Conservation (phyloP, 2,888 invertebrate genomes). For the Euspilapteryx auroguttella region DNA sequence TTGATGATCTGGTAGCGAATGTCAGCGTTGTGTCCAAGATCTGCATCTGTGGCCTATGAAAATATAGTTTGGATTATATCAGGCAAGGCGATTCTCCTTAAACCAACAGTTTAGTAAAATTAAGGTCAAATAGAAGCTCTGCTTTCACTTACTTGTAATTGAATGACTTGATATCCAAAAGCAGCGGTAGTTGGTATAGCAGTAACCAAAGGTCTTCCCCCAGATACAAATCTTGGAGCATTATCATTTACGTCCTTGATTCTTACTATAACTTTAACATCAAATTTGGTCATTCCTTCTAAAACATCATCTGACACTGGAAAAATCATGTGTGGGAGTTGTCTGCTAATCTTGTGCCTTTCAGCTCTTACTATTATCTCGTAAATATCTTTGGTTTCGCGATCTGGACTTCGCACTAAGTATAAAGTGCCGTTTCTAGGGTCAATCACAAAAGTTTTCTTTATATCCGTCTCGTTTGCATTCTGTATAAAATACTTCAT, state of each 20-base stretch:
- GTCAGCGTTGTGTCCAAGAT: conserved; percentile 75
- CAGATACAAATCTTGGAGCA: conserved; percentile 73
- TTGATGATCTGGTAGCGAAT: conserved; percentile 81
- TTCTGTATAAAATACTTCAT: conserved; percentile 67
- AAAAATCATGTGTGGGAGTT: conserved; percentile 74
- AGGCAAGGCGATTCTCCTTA: no score
- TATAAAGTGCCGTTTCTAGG: conserved; percentile 75
- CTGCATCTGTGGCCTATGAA: conserved; percentile 71
- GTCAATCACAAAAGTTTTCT: conserved; percentile 73
- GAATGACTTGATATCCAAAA: conserved; percentile 80
- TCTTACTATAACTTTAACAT: conserved; percentile 77
- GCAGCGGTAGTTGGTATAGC: conserved; percentile 80
- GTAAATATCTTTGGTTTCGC: conserved; percentile 70
- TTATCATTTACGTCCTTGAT: conserved; percentile 85
- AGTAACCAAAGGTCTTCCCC: conserved; percentile 78
- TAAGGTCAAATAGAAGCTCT: no score
- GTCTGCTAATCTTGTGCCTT: conserved; percentile 64
- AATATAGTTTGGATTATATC: no score
- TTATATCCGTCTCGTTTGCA: conserved; percentile 60
- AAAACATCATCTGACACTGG: conserved; percentile 74
- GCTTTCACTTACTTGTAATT: conserved; percentile 60
- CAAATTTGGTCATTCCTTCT: conserved; percentile 72
- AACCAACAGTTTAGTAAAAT: no score
- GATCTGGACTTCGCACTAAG: conserved; percentile 72
- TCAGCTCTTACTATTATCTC: conserved; percentile 56